These are phyloP conservation scores for Embidobia sp. DNA, from an alignment of 2,888 invertebrate genomes.

Conservation along the genomic window DNA sequence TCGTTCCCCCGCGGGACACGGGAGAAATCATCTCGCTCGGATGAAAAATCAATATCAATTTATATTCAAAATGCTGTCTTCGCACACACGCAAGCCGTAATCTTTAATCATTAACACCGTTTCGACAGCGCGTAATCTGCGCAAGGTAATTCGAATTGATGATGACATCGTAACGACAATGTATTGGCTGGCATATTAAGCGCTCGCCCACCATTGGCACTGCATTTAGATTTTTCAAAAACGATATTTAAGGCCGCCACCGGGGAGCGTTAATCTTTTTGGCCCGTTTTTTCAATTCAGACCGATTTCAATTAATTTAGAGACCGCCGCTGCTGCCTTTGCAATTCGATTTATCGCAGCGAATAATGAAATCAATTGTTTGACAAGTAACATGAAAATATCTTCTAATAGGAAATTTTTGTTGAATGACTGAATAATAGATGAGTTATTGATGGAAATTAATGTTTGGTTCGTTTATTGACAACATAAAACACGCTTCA, in stretches of 20 bases:
- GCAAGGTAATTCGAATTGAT: constrained; percentile 42
- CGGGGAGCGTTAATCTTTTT: constrained; percentile 7
- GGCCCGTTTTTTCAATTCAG: neutral
- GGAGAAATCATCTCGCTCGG: constrained; percentile 18
- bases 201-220: neutral
- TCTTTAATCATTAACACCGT: constrained; percentile 49
- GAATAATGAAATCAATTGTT: no score
- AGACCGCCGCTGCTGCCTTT: neutral
- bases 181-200: constrained; percentile 6
- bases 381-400: no score
- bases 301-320: constrained; percentile 13
- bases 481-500: no score
- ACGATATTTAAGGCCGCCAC: neutral
- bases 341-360: no score
- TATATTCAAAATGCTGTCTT: constrained; percentile 44
- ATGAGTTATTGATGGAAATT: no score
- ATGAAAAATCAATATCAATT: constrained; percentile 51
- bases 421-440: no score
- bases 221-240: no score
- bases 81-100: constrained; percentile 18
- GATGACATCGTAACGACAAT: constrained; percentile 35
- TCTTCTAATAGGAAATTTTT: no score
- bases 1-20: neutral
- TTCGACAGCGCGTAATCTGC: constrained; percentile 46
- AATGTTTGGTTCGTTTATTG: no score